Evolutionary conservation across 2,888 invertebrate genomes (phyloP).

Genomic region (Amiota minor): DNA sequence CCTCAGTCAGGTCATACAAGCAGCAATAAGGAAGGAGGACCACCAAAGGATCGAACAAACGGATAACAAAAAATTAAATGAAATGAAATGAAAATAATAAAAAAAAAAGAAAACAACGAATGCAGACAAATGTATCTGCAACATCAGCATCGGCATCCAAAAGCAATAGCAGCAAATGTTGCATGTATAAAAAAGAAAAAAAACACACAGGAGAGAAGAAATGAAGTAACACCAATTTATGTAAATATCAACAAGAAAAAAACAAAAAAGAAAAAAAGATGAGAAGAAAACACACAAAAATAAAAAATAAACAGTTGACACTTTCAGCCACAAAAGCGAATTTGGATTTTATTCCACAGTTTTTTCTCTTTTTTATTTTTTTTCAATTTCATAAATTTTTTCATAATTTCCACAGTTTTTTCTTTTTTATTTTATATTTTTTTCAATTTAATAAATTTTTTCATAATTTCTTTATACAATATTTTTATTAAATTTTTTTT

Average conservation of each 20-base stretch:
- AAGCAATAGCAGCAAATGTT: slow-evolving; percentile 15
- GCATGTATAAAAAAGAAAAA: background rate
- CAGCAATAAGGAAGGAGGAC: background rate
- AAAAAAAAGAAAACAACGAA: slow-evolving; percentile 1
- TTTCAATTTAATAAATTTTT: background rate
- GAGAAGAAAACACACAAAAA: slow-evolving; percentile 12
- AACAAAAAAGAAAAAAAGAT: slow-evolving; percentile 4
- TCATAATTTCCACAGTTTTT: background rate
- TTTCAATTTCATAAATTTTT: background rate
- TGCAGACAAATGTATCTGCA: background rate
- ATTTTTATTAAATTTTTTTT: background rate
- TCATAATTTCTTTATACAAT: background rate
- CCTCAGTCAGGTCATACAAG: too few relatives aligned
- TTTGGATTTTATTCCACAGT: too few relatives aligned
- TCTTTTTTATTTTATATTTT: too few relatives aligned
- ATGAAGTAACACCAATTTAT: slow-evolving; percentile 52
- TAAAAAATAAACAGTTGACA: slow-evolving; percentile 55
- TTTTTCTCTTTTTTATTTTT: too few relatives aligned
- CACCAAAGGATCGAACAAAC: slow-evolving; percentile 29
- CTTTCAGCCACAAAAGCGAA: slow-evolving; percentile 40
- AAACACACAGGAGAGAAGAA: background rate
- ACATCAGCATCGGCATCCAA: slow-evolving; percentile 27
- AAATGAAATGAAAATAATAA: slow-evolving; percentile 14
- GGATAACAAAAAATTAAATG: background rate
- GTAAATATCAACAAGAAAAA: background rate